Conservation (phyloP, 92 coral and sea anemone species). For the Porites evermanni region DNA sequence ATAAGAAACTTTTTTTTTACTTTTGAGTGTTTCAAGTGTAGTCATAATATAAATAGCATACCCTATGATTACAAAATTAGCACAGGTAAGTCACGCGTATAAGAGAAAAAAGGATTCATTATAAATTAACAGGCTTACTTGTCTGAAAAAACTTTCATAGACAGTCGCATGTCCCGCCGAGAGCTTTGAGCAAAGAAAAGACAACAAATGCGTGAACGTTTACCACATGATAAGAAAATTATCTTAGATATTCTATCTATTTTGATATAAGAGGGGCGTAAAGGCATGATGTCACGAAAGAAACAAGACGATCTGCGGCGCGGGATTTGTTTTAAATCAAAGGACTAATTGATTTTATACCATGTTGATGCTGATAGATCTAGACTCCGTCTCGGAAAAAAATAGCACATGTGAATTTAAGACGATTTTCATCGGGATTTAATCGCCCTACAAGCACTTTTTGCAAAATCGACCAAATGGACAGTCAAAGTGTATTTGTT, state of each 20-base stretch:
- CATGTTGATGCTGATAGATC: no score
- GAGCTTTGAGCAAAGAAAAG: conserved; percentile 65
- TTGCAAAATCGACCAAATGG: conserved; percentile 16
- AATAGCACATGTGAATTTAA: no score
- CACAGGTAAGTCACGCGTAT: not conserved
- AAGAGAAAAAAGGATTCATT: not conserved
- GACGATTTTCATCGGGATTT: not conserved
- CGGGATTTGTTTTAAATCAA: no score
- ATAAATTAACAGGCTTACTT: conserved; percentile 62
- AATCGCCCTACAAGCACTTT: not conserved
- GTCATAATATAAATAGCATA: no score
- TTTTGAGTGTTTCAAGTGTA: not conserved
- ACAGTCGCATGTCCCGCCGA: conserved; percentile 97
- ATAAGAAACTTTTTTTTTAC: not conserved
- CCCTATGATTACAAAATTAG: not conserved
- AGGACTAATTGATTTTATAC: no score
- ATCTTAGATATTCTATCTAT: conserved; percentile 33
- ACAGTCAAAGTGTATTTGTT: not conserved
- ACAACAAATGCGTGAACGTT: not conserved
- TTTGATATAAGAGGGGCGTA: not conserved
- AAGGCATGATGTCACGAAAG: conserved; percentile 15
- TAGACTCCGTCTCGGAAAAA: no score
- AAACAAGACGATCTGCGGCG: not conserved
- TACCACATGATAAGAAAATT: conserved; percentile 18
- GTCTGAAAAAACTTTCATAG: conserved; percentile 93